phyloP scores from a whole-genome alignment of 2,113 vertebrate species.

The Piaya cayana region DNA sequence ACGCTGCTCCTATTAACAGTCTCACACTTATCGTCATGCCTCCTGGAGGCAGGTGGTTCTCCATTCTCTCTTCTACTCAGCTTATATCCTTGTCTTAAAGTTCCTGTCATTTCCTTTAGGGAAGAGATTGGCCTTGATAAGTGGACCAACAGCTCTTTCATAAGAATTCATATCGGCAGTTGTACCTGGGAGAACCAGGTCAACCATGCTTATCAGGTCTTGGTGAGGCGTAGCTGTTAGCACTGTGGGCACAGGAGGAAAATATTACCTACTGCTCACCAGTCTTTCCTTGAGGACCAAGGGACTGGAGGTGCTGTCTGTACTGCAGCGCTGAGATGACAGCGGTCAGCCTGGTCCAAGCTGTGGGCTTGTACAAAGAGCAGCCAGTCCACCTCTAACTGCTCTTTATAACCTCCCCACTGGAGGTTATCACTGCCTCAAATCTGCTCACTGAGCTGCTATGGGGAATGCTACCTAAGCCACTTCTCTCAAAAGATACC shows the following conservation, averaged over 20 bases:
- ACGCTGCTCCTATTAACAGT: neutral
- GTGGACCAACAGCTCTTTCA: neutral
- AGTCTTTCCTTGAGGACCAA: neutral
- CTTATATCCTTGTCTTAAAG: neutral
- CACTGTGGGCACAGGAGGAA: neutral
- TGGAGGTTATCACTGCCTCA: neutral
- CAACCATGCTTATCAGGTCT: no score
- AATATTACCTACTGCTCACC: neutral
- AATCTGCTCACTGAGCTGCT: neutral
- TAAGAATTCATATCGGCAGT: neutral
- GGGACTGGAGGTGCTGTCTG: rapidly evolving
- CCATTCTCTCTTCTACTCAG: neutral
- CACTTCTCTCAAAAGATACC: neutral
- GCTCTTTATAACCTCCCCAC: neutral
- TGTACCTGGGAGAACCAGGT: neutral
- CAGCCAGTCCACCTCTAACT: neutral
- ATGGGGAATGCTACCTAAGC: neutral
- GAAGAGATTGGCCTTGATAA: neutral
- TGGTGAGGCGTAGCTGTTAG: neutral
- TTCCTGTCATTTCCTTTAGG: neutral
- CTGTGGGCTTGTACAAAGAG: rapidly evolving
- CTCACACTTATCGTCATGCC: neutral
- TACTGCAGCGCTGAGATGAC: neutral
- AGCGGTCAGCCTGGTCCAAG: neutral
- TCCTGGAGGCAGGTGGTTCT: neutral